A percentile compares a stretch with the other conserved stretches of the same genome.
phyloP scores from a whole-genome alignment of 1,140 invertebrate species.

The Tetramorium parvispinum region DNA sequence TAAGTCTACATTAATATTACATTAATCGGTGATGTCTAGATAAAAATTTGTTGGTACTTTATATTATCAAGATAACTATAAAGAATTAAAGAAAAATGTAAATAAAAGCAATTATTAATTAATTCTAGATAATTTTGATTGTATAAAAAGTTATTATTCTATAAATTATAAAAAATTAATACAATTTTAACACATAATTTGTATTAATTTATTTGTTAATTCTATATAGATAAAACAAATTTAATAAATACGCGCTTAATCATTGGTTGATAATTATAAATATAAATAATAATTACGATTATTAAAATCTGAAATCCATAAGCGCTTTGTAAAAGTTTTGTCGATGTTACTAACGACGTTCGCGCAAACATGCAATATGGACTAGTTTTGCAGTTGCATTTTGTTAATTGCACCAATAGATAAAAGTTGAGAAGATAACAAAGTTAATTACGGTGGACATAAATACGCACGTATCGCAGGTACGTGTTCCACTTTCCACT shows the following conservation, averaged over 20 bases:
- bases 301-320: not conserved
- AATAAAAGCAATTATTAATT: not conserved
- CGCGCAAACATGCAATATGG: not conserved
- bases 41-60: not conserved
- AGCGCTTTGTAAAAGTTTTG: not conserved
- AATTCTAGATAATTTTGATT: not conserved
- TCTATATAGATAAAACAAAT: not conserved
- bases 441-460: slow-evolving; percentile 27
- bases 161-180: not conserved
- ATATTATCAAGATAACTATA: not conserved
- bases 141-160: not conserved
- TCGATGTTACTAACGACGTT: not conserved
- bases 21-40: too few species aligned
- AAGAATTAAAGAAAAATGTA: not conserved
- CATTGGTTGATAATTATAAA: not conserved
- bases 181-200: not conserved
- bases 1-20: not conserved
- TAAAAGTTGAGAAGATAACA: slow-evolving; percentile 43
- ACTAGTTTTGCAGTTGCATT: slow-evolving; percentile 24
- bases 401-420: slow-evolving; percentile 54
- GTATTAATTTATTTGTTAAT: not conserved
- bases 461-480: slow-evolving; percentile 18
- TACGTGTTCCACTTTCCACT: slow-evolving; percentile 41
- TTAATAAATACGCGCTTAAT: not conserved
- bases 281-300: not conserved